Base-by-base conservation (phyloP, 2,888 invertebrate species). In the Lithophane socia region DNA sequence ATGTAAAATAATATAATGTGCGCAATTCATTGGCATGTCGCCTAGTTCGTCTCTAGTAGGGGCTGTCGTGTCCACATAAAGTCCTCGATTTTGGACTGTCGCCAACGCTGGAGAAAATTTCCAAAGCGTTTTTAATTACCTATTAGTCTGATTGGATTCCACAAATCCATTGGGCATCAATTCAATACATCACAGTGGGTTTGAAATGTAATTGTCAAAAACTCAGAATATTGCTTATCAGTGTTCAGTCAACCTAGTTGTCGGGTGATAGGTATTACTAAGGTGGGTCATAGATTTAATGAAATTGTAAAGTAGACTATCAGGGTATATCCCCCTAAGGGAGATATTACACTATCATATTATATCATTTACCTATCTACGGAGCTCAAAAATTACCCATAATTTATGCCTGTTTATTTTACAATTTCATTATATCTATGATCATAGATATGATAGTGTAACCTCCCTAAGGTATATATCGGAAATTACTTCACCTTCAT, bases 71-170 rank as follows among this genome's bases (percentile, higher is more conserved):
- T 75, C 78, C 83, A 44, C 69, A 73, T 63, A 71, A 73, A 82
- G 49, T 60, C 58, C 16, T 37, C 58, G 42, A 42, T 67, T 61
- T 72, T 86, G 87, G 86, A 73, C 8, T 7, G 3, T 37, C 58
- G 84, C 86, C 87, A 86, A 52, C 8, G 12, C 71, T 84, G 87
- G 81, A 87, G 64, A 78, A 83, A 77, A 65, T 67, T 75, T 68
- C 44, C 75, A 70, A 70, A 69, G 42, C 52, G 18, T 58, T 63
- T 67, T 65, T 74, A 52, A 52, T 73, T 52, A 67, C 52, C 9
- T 21, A 37, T 29, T 49, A 73, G 21, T 47, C 21, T 9, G 16
- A 54, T 56, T 37, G 21, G 21, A 61, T 74, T 49, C 49, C 12
- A 75, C 21, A 37, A 52, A 49, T 24, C 47, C 37, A 24, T 54